phyloP scores from a whole-genome alignment of 2,113 vertebrate species.

The Dicrurus megarhynchus region DNA sequence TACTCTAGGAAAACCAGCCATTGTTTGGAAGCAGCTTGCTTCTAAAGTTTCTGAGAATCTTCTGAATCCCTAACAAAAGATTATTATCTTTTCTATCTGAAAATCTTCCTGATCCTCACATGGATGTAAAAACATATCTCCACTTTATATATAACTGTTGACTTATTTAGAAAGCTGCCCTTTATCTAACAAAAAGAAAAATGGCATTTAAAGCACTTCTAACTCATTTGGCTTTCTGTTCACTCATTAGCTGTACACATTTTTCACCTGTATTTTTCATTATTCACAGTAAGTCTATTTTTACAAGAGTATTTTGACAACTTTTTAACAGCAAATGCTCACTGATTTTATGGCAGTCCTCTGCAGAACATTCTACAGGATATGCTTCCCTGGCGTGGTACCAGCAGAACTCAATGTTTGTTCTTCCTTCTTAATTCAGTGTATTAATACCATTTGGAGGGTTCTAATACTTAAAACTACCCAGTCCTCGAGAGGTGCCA shows the following conservation, averaged over 20 bases:
- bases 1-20: background rate
- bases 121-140: background rate
- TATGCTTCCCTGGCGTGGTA: background rate
- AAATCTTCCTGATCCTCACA: background rate
- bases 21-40: background rate
- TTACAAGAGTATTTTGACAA: conserved; percentile 52
- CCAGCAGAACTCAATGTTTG: background rate
- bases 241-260: conserved; percentile 1
- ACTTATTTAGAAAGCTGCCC: background rate
- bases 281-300: conserved; percentile 38
- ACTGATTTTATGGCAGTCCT: conserved; percentile 23
- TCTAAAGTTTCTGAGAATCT: background rate
- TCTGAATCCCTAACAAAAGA: background rate
- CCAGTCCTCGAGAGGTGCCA: background rate
- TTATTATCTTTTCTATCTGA: background rate
- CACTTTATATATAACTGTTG: background rate
- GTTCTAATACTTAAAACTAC: background rate
- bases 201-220: background rate
- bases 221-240: background rate
- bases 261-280: conserved; percentile 48
- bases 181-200: background rate
- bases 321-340: conserved; percentile 26
- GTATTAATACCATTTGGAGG: background rate
- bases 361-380: conserved; percentile 5
- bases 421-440: background rate